Evolutionary conservation across 2,113 vertebrate genomes (phyloP).

Genomic region (Leucopternis melanops): DNA sequence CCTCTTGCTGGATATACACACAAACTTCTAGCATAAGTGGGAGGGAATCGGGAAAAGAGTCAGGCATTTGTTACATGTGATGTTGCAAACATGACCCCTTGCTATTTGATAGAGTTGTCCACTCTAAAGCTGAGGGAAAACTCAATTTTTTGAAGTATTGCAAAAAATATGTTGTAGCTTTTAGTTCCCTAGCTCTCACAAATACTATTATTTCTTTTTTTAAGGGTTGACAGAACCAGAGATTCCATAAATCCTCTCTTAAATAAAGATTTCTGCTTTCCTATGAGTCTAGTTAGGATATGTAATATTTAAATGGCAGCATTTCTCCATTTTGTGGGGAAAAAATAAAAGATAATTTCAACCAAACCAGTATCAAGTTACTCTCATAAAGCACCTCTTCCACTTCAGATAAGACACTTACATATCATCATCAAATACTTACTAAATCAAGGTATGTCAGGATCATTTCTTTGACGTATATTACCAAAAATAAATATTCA

Average conservation of each 20-base stretch:
- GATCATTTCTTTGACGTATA: background rate
- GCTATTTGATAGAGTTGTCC: background rate
- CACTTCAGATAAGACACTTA: background rate
- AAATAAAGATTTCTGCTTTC: background rate
- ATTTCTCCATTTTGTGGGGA: background rate
- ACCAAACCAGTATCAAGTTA: background rate
- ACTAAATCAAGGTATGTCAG: background rate
- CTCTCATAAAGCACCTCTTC: background rate
- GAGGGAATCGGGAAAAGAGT: background rate
- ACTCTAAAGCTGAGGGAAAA: background rate
- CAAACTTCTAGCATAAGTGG: background rate
- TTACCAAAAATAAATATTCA: background rate
- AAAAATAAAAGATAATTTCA: background rate
- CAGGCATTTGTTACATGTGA: background rate
- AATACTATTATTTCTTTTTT: background rate
- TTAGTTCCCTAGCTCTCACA: background rate
- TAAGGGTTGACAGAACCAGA: background rate
- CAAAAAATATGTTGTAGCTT: background rate
- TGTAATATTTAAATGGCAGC: background rate
- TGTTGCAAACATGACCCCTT: background rate
- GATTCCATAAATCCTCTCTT: background rate
- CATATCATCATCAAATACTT: background rate
- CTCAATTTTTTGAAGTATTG: background rate
- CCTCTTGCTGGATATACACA: background rate
- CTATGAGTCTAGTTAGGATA: background rate